Evolutionary conservation across 2,888 invertebrate genomes (phyloP).

Genomic region (Dione juno): DNA sequence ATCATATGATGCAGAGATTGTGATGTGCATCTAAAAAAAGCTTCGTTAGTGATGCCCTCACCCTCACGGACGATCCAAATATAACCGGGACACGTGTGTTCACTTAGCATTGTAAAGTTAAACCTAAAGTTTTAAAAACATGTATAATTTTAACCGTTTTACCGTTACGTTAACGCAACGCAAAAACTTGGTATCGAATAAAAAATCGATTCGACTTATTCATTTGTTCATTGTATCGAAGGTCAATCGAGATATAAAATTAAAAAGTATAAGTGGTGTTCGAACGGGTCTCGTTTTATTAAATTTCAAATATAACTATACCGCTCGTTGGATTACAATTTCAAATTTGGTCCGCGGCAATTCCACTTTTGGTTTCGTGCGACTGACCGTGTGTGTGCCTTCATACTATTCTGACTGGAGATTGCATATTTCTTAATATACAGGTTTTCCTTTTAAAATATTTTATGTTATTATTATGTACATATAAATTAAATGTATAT

Average conservation of each 20-base stretch:
- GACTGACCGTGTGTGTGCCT: constrained; percentile 38
- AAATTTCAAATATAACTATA: constrained; percentile 79
- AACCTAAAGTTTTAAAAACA: constrained; percentile 55
- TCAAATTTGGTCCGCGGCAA: constrained; percentile 67
- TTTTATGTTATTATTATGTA: constrained; percentile 8
- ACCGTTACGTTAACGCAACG: constrained; percentile 45
- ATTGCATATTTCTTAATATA: constrained; percentile 17
- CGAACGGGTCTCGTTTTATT: constrained; percentile 70
- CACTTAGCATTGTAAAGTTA: constrained; percentile 75
- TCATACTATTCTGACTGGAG: constrained; percentile 21
- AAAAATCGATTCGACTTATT: constrained; percentile 66
- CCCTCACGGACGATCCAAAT: constrained; percentile 67
- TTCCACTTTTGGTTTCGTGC: constrained; percentile 62
- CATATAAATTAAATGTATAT: not conserved
- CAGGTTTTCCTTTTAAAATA: constrained; percentile 25
- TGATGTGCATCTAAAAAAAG: constrained; percentile 76
- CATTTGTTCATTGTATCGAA: constrained; percentile 75
- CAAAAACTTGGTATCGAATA: constrained; percentile 50
- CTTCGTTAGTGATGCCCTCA: constrained; percentile 67
- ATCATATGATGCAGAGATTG: constrained; percentile 63
- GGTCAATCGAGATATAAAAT: constrained; percentile 79
- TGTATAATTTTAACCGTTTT: constrained; percentile 45
- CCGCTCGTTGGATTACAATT: constrained; percentile 73
- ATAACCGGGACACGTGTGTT: constrained; percentile 77
- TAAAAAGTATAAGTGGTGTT: constrained; percentile 81